Percentiles rank a stretch among this genome's conserved stretches.
Evolutionary conservation across 1,140 invertebrate species (phyloP).

Genomic region (Hylyphantes graminicola): DNA sequence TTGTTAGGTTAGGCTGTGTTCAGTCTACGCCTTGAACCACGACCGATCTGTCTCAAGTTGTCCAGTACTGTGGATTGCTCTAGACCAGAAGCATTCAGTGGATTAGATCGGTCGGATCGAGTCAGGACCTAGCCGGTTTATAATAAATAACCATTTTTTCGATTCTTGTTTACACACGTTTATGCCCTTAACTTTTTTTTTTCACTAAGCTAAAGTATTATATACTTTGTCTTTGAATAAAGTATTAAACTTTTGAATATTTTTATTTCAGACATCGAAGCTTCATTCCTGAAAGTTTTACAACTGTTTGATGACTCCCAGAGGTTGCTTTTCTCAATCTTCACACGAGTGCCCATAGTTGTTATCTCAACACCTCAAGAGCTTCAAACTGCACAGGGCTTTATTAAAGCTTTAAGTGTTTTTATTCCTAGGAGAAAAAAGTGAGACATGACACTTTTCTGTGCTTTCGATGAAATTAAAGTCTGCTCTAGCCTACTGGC

Average conservation of each 20-base stretch:
- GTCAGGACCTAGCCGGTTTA: too few relatives aligned
- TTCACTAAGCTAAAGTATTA: not conserved
- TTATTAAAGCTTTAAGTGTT: slow-evolving; percentile 41
- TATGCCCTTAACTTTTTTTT: not conserved
- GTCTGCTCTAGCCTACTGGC: too few relatives aligned
- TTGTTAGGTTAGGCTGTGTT: too few relatives aligned
- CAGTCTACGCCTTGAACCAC: too few relatives aligned
- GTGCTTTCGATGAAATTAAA: not conserved
- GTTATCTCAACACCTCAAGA: slow-evolving; percentile 32
- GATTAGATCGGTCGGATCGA: too few relatives aligned
- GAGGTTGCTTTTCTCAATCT: slow-evolving; percentile 18
- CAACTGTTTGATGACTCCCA: slow-evolving; percentile 30
- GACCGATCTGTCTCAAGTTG: too few relatives aligned
- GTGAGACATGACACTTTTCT: not conserved
- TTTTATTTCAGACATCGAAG: slow-evolving; percentile 27
- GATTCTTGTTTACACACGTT: not conserved
- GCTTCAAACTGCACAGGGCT: slow-evolving; percentile 19
- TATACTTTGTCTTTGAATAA: not conserved
- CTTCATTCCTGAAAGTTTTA: slow-evolving; percentile 36
- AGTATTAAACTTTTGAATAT: not conserved
- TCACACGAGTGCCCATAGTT: slow-evolving; percentile 29
- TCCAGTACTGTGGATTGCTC: too few relatives aligned
- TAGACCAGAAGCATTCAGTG: too few relatives aligned
- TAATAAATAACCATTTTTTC: not conserved
- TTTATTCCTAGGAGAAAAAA: slow-evolving; percentile 41